Percentiles rank a stretch among this genome's conserved stretches.
Conservation (phyloP, 2,113 vertebrate species). For the Struthio camelus region DNA sequence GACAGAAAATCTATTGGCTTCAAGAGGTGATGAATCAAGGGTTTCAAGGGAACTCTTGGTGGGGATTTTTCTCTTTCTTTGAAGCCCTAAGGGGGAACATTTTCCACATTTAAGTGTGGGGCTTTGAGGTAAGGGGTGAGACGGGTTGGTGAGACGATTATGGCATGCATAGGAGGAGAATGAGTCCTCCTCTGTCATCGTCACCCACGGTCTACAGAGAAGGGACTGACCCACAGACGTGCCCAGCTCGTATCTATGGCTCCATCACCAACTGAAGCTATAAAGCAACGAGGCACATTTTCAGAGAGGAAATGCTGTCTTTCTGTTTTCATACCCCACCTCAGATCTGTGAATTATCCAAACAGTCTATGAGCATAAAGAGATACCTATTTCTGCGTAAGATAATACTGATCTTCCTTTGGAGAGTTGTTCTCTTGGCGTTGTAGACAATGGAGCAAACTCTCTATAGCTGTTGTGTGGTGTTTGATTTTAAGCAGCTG, state of each 20-base stretch:
- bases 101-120: not conserved
- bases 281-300: not conserved
- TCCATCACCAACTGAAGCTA: not conserved
- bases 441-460: not conserved
- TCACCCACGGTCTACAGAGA: not conserved
- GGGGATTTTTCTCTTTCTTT: not conserved
- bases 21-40: not conserved
- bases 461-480: not conserved
- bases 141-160: not conserved
- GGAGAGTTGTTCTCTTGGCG: not conserved
- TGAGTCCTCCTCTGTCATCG: not conserved
- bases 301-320: not conserved
- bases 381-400: not conserved
- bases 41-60: not conserved
- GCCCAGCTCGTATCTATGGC: not conserved
- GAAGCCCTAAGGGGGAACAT: not conserved
- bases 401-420: not conserved
- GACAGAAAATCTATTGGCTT: not conserved
- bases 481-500: not conserved
- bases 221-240: not conserved
- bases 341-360: not conserved
- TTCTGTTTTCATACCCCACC: not conserved
- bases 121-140: not conserved
- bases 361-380: not conserved
- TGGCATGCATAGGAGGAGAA: not conserved